These are phyloP conservation scores for Carpatolechia fugitivella DNA, from an alignment of 2,888 invertebrate species.

Conservation along the genomic window DNA sequence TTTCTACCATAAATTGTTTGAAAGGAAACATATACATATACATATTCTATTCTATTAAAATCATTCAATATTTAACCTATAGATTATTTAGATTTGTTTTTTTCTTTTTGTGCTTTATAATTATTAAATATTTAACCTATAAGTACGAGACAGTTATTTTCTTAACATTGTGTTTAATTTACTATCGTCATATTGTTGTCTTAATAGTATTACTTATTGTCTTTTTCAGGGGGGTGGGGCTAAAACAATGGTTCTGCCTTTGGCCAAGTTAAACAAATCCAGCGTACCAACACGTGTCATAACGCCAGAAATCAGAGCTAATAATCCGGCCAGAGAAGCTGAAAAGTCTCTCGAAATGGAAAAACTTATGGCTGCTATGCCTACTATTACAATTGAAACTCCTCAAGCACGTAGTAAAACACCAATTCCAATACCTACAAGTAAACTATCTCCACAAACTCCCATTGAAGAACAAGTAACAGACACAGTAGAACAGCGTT, in stretches of 20 bases:
- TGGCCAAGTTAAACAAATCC: constrained; percentile 54
- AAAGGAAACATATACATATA: too few relatives aligned
- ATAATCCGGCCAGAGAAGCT: constrained; percentile 60
- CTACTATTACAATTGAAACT: not conserved
- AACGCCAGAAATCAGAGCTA: constrained; percentile 28
- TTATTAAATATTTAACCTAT: too few relatives aligned
- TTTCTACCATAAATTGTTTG: too few relatives aligned
- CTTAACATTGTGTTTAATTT: too few relatives aligned
- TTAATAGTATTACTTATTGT: not conserved
- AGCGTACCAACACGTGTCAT: constrained; percentile 41
- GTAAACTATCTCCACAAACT: not conserved
- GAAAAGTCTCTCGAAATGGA: constrained; percentile 65
- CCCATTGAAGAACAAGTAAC: not conserved
- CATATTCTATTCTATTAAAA: too few relatives aligned
- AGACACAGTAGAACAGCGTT: not conserved
- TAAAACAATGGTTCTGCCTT: constrained; percentile 54
- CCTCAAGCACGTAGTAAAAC: not conserved
- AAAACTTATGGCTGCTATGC: constrained; percentile 48
- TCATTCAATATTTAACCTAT: too few relatives aligned
- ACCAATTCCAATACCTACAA: not conserved
- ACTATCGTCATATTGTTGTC: too few relatives aligned
- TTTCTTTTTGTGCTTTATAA: too few relatives aligned
- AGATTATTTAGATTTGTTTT: too few relatives aligned
- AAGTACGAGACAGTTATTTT: too few relatives aligned
- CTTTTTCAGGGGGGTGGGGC: constrained; percentile 51